Evolutionary conservation across 1,140 invertebrate genomes (phyloP), one percentile per base, ranked within the genome.

Genomic region (Drosophila sturtevanti): DNA sequence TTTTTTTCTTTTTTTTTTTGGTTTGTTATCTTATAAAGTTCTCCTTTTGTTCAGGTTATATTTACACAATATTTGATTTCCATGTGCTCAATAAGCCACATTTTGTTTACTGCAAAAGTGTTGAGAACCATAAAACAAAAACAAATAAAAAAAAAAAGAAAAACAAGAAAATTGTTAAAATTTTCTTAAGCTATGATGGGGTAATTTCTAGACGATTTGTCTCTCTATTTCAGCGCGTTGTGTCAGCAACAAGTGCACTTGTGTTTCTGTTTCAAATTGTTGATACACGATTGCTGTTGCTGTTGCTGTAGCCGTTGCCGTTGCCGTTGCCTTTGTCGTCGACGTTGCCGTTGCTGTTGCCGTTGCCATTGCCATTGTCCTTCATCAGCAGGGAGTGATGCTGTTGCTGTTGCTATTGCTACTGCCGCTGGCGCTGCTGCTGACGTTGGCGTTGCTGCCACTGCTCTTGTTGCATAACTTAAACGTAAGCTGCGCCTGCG

Each of bases 171-270:
- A 21, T 38, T 10, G 4, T 24, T 58, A 18, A 14, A 21, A 18
- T 44, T 37, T 9, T 4, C 21, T 55, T 14, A 4, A 10, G 16
- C 9, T 14, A 11, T 35, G 34, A 35, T 35, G 12, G 14, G n/a
- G 5, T 1, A 22, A 24, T 41, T 31, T 10, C 41, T 37, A 0
- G 56, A 65, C 14, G 35, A 24, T 21, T 41, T 34, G 41, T 44
- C 4, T 21, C 56, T 41, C 6, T 24, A 34, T 27, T 2, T 10
- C 31, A 62, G 18, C 41, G 41, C 61, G 75, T 56, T 72, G 72
- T 78, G 77, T 72, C 79, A 89, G 84, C 84, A 89, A 89, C 84
- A 89, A 89, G 84, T 89, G 84, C 73, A 89, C 77, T 84, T 72
- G 27, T 72, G 79, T 44, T 74, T 89, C 84, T 89, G 84, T 67